Evolutionary conservation across 2,797 vertebrate genomes (phyloP), one percentile per base, ranked within the genome.

Genomic region (Sebastes iracundus): DNA sequence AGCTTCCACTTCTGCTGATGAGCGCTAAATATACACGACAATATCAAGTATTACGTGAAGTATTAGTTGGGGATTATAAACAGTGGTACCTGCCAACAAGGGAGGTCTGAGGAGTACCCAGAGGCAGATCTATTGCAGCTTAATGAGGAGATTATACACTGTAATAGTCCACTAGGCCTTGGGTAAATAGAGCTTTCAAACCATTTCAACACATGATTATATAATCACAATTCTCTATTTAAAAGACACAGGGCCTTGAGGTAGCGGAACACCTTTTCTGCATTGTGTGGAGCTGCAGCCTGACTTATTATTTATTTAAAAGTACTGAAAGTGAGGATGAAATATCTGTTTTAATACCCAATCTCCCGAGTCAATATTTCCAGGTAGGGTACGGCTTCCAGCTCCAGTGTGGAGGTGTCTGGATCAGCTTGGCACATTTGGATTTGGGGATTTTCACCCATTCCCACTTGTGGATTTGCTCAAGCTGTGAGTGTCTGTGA

Each of bases 181-280:
- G 13, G 20, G 72, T 68, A 77, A 88, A 81, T 81, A 86, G 56
- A 38, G 80, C 75, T 72, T 85, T 77, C 13, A 72, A 64, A 72
- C 73, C 38, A 85, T 46, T 72, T 75, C 59, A 56, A 65, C 67
- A 66, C 9, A 35, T 23, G 14, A 75, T 25, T 49, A 33, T 63
- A 16, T 49, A 56, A 69, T 70, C 59, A 46, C 3, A 27, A n/a
- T 27, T 74, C 46, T 55, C 20, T 13, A n/a, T 62, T 68, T 32
- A 61, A 62, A 52, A 42, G 28, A 62, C 38, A 23, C 49, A 22
- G 16, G 2, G 22, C 56, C 56, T 72, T 1, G 14, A 76, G 58
- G 52, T 14, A 53, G 52, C 16, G 18, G 33, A 63, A 66, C 46
- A 55, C n/a, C 49, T 63, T 56, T 42, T 65, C 42, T 63, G 38